Evolutionary conservation across 2,113 vertebrate genomes (phyloP).

Genomic region (Odontesthes bonariensis): DNA sequence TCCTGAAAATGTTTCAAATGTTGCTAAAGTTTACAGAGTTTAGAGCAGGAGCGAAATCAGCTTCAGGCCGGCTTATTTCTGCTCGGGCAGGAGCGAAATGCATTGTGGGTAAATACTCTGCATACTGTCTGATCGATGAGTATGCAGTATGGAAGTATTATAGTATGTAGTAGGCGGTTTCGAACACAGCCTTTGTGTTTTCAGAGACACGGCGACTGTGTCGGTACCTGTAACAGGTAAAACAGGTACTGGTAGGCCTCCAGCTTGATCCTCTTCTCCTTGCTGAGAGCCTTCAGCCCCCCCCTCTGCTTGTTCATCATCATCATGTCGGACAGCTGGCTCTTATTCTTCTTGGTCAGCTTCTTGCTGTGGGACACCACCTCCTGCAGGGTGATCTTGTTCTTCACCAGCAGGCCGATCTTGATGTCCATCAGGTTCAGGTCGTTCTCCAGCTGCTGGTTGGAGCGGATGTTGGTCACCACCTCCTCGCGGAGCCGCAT

Average conservation of each 20-base stretch:
- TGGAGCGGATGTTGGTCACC: slow-evolving; percentile 96
- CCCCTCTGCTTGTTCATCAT: slow-evolving; percentile 97
- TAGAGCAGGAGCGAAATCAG: no score
- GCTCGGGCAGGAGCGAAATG: no score
- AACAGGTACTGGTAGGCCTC: slow-evolving; percentile 98
- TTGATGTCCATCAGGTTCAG: slow-evolving; percentile 99
- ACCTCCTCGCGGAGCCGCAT: slow-evolving; percentile 97
- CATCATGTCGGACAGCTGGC: slow-evolving; percentile 96
- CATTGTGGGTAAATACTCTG: no score
- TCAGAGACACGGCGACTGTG: background rate
- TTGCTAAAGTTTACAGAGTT: no score
- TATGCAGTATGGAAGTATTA: no score
- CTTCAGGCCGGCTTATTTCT: no score
- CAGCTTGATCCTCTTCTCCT: slow-evolving; percentile 95
- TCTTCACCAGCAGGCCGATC: slow-evolving; percentile 97
- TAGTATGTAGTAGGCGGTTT: no score
- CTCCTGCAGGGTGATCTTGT: slow-evolving; percentile 98
- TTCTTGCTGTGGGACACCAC: slow-evolving; percentile 99
- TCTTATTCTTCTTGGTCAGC: slow-evolving; percentile 98
- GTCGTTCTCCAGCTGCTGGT: slow-evolving; percentile 97
- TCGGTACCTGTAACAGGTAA: slow-evolving; percentile 91
- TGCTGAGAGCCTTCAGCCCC: slow-evolving; percentile 96
- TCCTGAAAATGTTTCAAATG: no score
- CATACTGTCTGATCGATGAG: no score
- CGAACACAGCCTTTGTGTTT: no score